These are phyloP conservation scores for Rhinogobio ventralis DNA, from an alignment of 2,797 vertebrate genomes.

Conservation along the genomic window DNA sequence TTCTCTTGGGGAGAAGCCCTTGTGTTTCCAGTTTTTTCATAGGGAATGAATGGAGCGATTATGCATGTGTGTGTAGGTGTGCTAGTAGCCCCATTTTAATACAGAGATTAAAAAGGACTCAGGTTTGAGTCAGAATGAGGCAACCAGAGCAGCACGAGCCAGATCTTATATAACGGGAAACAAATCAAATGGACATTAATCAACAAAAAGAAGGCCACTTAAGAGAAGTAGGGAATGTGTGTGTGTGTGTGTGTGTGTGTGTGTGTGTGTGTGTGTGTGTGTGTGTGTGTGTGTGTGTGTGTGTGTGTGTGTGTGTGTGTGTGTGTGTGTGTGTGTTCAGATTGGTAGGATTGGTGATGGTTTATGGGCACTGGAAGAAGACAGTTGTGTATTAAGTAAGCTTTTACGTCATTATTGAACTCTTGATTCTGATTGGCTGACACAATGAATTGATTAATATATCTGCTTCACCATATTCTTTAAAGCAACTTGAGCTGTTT, in stretches of 20 bases:
- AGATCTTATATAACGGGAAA: slow-evolving; percentile 10
- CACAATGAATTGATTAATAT: neutral
- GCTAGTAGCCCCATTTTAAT: slow-evolving; percentile 10
- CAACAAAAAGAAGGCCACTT: slow-evolving; percentile 11
- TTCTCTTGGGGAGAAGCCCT: slow-evolving; percentile 1
- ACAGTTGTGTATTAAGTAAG: neutral
- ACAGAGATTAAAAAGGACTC: slow-evolving; percentile 4
- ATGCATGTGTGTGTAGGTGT: slow-evolving; percentile 30
- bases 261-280: neutral
- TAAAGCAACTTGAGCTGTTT: no score
- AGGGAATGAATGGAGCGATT: slow-evolving; percentile 9
- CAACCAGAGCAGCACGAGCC: neutral
- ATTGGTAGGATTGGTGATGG: neutral
- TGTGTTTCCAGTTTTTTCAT: neutral
- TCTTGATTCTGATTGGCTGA: slow-evolving; percentile 17
- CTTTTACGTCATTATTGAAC: neutral
- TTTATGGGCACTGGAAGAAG: neutral
- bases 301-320: neutral
- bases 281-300: neutral
- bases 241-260: neutral
- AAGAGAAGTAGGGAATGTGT: neutral
- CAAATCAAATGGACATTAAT: slow-evolving; percentile 10
- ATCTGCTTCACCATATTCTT: neutral
- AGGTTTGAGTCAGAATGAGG: slow-evolving; percentile 27
- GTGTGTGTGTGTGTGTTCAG: neutral